A percentile compares a stretch with the other conserved stretches of the same genome.
These are phyloP conservation scores for Gymnothorax reevesii DNA, from an alignment of 2,797 vertebrate genomes.

Conservation along the genomic window DNA sequence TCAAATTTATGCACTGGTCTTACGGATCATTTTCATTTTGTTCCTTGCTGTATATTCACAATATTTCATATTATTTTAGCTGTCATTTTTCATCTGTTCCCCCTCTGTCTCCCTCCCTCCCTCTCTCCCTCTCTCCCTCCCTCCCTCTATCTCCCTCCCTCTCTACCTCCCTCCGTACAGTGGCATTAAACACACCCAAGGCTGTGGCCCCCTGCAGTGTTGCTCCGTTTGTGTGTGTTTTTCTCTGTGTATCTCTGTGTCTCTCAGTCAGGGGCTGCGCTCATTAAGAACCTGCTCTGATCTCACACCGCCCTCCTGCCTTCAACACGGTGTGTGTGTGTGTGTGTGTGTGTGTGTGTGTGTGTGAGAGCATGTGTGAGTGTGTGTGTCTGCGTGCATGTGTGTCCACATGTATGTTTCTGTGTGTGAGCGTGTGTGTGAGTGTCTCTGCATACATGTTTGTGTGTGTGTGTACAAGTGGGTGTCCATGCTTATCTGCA, in stretches of 20 bases:
- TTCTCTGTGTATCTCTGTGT: not conserved
- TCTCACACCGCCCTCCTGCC: not conserved
- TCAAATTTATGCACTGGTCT: no score
- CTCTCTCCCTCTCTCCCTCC: not conserved
- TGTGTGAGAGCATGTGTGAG: not conserved
- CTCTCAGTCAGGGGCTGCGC: not conserved
- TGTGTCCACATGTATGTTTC: not conserved
- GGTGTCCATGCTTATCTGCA: no score
- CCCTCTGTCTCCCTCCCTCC: not conserved
- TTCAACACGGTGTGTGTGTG: not conserved
- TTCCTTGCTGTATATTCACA: no score
- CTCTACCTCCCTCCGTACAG: constrained; percentile 33
- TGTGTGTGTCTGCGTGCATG: not conserved
- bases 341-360: constrained; percentile 23
- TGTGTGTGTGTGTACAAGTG: constrained; percentile 28
- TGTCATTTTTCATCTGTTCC: no score
- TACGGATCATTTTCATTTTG: no score
- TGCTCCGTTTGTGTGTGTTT: not conserved
- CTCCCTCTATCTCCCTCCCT: not conserved
- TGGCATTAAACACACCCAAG: constrained; percentile 41
- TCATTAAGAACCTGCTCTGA: not conserved
- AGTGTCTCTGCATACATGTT: constrained; percentile 16
- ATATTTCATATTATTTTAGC: no score
- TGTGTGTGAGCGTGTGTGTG: not conserved
- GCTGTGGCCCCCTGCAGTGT: not conserved